phyloP scores from a whole-genome alignment of 1,140 invertebrate species.

The Mylabris phalerata region DNA sequence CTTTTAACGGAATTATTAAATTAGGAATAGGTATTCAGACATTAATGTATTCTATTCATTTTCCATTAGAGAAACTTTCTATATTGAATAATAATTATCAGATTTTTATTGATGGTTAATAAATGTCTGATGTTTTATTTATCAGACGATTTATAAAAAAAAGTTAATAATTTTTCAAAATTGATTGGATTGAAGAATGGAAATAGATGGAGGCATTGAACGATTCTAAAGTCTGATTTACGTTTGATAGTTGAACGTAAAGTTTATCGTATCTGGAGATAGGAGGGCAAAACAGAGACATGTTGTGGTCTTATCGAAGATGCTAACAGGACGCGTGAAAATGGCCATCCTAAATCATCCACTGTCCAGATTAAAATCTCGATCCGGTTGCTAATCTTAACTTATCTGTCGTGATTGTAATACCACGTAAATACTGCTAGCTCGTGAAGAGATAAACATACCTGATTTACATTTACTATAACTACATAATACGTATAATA shows the following conservation, averaged over 20 bases:
- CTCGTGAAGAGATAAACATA: constrained; percentile 20
- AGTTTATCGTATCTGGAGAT: too few relatives aligned
- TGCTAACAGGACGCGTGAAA: constrained; percentile 10
- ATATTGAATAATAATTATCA: constrained; percentile 8
- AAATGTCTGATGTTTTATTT: too few relatives aligned
- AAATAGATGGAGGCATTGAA: too few relatives aligned
- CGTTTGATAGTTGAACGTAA: too few relatives aligned
- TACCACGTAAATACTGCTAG: constrained; percentile 19
- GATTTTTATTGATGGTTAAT: constrained; percentile 3
- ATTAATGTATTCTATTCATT: constrained; percentile 16
- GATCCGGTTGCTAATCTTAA: constrained; percentile 14
- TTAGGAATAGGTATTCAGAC: constrained; percentile 13
- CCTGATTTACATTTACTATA: constrained; percentile 15
- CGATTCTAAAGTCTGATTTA: too few relatives aligned
- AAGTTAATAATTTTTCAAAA: too few relatives aligned
- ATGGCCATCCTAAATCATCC: constrained; percentile 21
- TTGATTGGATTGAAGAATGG: too few relatives aligned
- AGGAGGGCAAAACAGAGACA: too few relatives aligned
- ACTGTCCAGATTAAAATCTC: constrained; percentile 19
- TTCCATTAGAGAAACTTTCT: constrained; percentile 15
- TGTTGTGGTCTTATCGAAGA: not conserved
- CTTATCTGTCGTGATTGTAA: constrained; percentile 22
- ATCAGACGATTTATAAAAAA: too few relatives aligned
- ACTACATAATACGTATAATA: not conserved
- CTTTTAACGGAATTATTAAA: constrained; percentile 16